Evolutionary conservation across 2,888 invertebrate species (phyloP).

Genomic region (Sympetrum striolatum): DNA sequence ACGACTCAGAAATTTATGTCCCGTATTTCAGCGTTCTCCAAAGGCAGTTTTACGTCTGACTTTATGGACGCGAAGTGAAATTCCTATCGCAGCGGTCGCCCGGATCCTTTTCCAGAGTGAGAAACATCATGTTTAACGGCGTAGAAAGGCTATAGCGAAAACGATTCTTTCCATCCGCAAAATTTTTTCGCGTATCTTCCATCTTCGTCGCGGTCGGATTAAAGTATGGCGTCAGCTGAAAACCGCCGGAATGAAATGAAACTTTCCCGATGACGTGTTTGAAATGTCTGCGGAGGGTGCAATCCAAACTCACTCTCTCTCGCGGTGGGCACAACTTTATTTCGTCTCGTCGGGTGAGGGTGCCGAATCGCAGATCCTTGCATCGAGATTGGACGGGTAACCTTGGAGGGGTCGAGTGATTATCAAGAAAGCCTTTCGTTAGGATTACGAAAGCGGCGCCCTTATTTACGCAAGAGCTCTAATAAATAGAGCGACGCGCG

Average conservation of each 20-base stretch:
- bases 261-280: background rate
- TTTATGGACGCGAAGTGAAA: no score
- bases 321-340: no score
- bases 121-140: no score
- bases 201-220: background rate
- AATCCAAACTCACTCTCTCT: no score
- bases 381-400: background rate
- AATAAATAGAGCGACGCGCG: background rate
- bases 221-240: background rate
- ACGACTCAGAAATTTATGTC: no score
- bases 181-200: background rate
- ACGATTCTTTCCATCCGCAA: background rate
- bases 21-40: no score
- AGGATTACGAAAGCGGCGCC: background rate
- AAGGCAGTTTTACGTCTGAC: no score
- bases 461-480: background rate
- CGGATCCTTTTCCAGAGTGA: no score
- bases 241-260: background rate
- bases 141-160: background rate
- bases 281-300: no score
- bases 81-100: no score
- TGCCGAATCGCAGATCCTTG: background rate
- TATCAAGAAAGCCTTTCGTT: background rate
- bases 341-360: background rate
- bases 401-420: background rate